Conservation (phyloP, 1,140 invertebrate species). For the Physella acuta region DNA sequence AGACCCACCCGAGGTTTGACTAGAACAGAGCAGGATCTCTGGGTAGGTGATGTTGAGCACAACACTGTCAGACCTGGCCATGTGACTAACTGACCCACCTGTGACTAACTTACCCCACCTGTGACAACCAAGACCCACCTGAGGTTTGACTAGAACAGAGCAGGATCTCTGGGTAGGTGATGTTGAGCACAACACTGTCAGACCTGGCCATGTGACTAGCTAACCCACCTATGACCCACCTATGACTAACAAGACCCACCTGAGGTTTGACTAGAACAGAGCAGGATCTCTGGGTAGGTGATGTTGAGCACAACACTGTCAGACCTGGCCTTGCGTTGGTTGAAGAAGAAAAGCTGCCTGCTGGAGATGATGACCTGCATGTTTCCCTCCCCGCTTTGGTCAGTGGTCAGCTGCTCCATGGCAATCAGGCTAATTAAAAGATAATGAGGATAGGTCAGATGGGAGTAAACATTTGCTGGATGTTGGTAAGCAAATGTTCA, state of each 20-base stretch:
- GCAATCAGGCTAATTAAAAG: slow-evolving; percentile 70
- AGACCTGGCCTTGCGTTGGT: slow-evolving; percentile 60
- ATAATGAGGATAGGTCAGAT: no score
- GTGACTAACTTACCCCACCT: no score
- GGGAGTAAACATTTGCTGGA: no score
- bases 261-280: no score
- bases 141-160: no score
- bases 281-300: slow-evolving; percentile 9
- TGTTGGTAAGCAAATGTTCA: no score
- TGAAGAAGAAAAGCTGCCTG: slow-evolving; percentile 77
- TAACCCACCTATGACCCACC: no score
- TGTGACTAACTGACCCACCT: no score
- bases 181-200: slow-evolving; percentile 69
- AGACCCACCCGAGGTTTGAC: no score
- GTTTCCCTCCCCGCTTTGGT: slow-evolving; percentile 63
- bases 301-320: slow-evolving; percentile 70
- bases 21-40: background rate
- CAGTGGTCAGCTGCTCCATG: slow-evolving; percentile 72
- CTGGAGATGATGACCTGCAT: slow-evolving; percentile 76
- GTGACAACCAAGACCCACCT: no score
- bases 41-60: slow-evolving; percentile 66
- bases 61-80: slow-evolving; percentile 63
- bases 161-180: slow-evolving; percentile 35
- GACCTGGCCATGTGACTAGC: no score
- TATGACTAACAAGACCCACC: no score